A percentile compares a stretch with the other conserved stretches of the same genome.
These are phyloP conservation scores for Mohoua ochrocephala DNA, from an alignment of 2,113 vertebrate genomes.

Conservation along the genomic window DNA sequence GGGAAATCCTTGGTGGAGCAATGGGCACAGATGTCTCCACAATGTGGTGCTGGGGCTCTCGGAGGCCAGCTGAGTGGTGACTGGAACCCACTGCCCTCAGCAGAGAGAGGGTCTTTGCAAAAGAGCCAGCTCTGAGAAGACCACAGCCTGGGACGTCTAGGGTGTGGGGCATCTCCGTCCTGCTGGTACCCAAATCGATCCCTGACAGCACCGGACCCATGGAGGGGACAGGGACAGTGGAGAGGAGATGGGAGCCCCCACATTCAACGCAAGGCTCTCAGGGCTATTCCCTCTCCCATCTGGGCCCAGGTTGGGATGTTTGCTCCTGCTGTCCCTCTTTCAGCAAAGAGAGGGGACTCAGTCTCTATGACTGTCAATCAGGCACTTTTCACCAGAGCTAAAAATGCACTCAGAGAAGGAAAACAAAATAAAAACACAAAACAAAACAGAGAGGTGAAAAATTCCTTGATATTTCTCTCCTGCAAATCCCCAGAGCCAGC, in stretches of 20 bases:
- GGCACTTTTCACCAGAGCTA: conserved; percentile 36
- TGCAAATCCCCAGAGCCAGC: conserved; percentile 52
- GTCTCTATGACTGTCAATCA: conserved; percentile 22
- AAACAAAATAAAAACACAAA: conserved; percentile 71
- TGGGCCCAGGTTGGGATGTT: background rate
- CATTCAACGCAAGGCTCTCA: background rate
- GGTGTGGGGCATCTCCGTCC: background rate
- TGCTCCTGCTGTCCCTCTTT: background rate
- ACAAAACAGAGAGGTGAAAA: conserved; percentile 70
- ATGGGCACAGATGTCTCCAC: background rate
- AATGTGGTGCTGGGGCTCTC: background rate
- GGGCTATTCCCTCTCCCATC: background rate
- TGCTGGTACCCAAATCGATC: background rate
- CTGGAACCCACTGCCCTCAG: background rate
- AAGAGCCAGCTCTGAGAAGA: background rate
- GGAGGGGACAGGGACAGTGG: background rate
- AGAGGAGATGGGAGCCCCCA: background rate
- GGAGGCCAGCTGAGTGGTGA: background rate
- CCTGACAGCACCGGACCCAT: background rate
- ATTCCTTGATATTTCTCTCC: conserved; percentile 69
- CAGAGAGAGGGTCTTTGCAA: background rate
- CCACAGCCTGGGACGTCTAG: background rate
- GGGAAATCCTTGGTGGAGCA: background rate
- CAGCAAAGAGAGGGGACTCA: conserved; percentile 10
- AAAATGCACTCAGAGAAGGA: conserved; percentile 61